Percentiles rank a stretch among this genome's conserved stretches.
These are phyloP conservation scores for Antennarius maculatus DNA, from an alignment of 2,797 vertebrate species.

Conservation along the genomic window DNA sequence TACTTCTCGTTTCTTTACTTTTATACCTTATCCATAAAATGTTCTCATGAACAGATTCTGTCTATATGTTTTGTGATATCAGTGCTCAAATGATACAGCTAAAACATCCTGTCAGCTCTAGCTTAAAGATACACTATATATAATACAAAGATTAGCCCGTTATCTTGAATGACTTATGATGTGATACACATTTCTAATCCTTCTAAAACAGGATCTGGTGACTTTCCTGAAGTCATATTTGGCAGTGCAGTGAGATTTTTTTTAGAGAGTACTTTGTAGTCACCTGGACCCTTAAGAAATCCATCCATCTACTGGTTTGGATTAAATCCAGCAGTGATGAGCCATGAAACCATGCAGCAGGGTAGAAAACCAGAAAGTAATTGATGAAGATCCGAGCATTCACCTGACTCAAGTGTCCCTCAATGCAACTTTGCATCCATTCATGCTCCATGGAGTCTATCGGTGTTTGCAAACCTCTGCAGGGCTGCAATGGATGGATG, in stretches of 20 bases:
- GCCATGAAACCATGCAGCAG: neutral
- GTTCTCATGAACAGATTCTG: slow-evolving; percentile 12
- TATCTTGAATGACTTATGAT: slow-evolving; percentile 43
- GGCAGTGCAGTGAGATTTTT: neutral
- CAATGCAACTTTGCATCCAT: slow-evolving; percentile 24
- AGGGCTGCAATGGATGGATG: neutral
- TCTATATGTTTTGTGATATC: slow-evolving; percentile 36
- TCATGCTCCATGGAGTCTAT: slow-evolving; percentile 2
- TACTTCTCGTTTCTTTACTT: neutral
- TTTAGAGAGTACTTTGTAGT: neutral
- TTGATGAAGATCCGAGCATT: slow-evolving; percentile 8
- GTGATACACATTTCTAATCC: slow-evolving; percentile 27
- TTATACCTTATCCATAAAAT: slow-evolving; percentile 3
- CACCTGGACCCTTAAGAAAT: neutral
- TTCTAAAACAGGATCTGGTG: slow-evolving; percentile 25
- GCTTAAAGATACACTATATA: slow-evolving; percentile 22
- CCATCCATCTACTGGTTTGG: slow-evolving; percentile 2
- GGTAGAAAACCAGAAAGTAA: slow-evolving; percentile 12
- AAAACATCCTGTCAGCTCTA: slow-evolving; percentile 21
- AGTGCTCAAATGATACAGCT: slow-evolving; percentile 26
- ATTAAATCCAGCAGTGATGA: slow-evolving; percentile 9
- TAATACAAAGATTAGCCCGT: slow-evolving; percentile 31
- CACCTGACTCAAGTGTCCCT: neutral
- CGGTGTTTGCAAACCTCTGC: slow-evolving; percentile 3
- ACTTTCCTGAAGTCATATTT: slow-evolving; percentile 28